phyloP scores from a whole-genome alignment of 2,888 invertebrate species.

The Tupiocoris notatus region DNA sequence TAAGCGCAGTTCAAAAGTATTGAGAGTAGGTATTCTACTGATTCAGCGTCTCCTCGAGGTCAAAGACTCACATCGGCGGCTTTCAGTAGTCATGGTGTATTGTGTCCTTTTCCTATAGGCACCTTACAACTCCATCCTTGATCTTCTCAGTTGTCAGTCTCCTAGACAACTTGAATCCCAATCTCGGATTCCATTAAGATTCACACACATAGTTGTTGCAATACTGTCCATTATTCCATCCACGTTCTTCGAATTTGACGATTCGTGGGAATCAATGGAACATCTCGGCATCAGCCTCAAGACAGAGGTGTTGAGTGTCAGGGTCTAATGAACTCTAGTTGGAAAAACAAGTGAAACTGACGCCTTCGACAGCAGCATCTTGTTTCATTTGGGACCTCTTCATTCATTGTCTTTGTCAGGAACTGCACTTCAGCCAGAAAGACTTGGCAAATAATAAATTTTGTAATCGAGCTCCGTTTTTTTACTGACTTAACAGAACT shows the following conservation, averaged over 20 bases:
- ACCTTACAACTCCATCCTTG: not conserved
- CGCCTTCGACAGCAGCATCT: not conserved
- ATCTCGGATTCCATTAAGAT: not conserved
- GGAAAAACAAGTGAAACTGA: not conserved
- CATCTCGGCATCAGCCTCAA: no score
- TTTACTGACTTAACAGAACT: no score
- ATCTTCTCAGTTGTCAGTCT: not conserved
- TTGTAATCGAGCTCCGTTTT: no score
- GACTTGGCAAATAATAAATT: no score
- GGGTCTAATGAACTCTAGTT: not conserved
- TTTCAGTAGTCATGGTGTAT: not conserved
- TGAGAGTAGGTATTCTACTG: no score
- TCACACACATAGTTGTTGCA: not conserved
- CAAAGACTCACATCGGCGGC: not conserved
- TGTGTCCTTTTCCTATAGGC: not conserved
- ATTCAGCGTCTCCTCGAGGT: not conserved
- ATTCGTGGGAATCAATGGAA: not conserved
- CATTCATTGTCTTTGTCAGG: no score
- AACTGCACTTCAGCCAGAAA: no score
- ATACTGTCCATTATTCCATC: not conserved
- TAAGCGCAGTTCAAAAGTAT: no score
- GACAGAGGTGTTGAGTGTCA: not conserved
- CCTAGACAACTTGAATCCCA: not conserved
- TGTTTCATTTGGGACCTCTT: not conserved
- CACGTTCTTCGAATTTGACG: not conserved